Base-by-base conservation (phyloP, 2,797 vertebrate genomes). In the Nannoperca obscura region DNA sequence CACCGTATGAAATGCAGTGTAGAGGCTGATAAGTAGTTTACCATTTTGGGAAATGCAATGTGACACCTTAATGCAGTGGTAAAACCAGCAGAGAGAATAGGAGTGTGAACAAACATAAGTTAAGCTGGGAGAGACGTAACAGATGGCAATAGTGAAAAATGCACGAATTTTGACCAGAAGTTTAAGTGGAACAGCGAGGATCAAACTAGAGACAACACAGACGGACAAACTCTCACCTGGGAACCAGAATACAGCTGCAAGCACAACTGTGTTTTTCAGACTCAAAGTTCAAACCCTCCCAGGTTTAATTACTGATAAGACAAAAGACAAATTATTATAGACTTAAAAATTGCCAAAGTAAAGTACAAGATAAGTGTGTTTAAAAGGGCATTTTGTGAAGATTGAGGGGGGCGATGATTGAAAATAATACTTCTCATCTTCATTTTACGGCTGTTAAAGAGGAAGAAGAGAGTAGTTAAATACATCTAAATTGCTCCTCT, bases 141-240 rank as follows among this genome's bases (percentile, higher is more conserved):
- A 81, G 74, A 76, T 81, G 78, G 74, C 46, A 27, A 8, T n/a
- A 3, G 74, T 78, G 46, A 81, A 72, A 71, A 36, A 74, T 79
- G 13, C 38, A 36, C 61, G 68, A 80, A 52, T 72, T 76, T 68
- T 80, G 76, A 82, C 69, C 55, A 5, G 72, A 72, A 59, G n/a
- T 71, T 73, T 65, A 67, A 64, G 32, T 63, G 27, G 47, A 74
- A 38, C 17, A 24, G 27, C 15, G 17, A 71, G 60, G 34, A 32
- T 54, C 57, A 40, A 49, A 32, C 47, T 8, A 4, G 34, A 61
- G 68, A 60, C 60, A 44, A 54, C 63, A 46, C 66, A 44, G 50
- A 68, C 36, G 0, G 84, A 69, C 69, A 65, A 38, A 78, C 38
- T 47, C 69, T 76, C 74, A 57, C 65, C 58, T 60, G 60, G 64